Evolutionary conservation across 2,888 invertebrate species (phyloP), one percentile per base, ranked within the genome.

Genomic region (Sepioteuthis lessoniana): DNA sequence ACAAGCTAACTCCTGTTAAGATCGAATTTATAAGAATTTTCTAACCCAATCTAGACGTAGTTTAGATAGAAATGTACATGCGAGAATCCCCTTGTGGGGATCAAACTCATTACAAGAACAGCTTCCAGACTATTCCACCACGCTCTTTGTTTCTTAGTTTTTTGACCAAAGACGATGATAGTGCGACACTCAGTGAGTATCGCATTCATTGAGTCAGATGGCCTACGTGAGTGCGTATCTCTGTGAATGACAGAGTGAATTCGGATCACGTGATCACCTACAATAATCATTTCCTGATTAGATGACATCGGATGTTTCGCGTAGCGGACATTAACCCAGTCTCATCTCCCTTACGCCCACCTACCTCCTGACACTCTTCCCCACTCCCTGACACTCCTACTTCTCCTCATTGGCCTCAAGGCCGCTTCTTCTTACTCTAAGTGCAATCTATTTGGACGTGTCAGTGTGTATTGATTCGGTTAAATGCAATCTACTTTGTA

Each of bases 401-500:
- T 1, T 0, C n/a, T 76, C 76, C 13, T n/a, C 5, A 35, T 13
- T n/a, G n/a, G 4, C 76, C n/a, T 19, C 35, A 19, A 76, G 76
- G n/a, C 42, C 42, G 42, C 76, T 13, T 76, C n/a, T n/a, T 76
- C 76, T 76, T 13, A n/a, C 19, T 76, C 13, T 76, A 76, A 76
- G 13, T n/a, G n/a, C n/a, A n/a, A 76, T 76, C 76, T 76, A 76
- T 76, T n/a, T n/a, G 76, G 16, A 35, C 76, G 16, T 19, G 35
- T 35, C 35, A 76, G 35, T 76, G 16, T 76, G 16, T 13, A 76
- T 76, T 76, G 76, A 76, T 76, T 76, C 76, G n/a, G 76, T n/a
- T 76, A 76, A 76, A 76, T 76, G 76, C 76, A 76, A 35, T n/a
- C 76, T 76, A 76, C 76, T 76, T n/a, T 76, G n/a, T 76, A 76